Percentiles rank a stretch among this genome's conserved stretches.
Evolutionary conservation across 2,113 vertebrate species (phyloP).

Genomic region (Casuarius casuarius): DNA sequence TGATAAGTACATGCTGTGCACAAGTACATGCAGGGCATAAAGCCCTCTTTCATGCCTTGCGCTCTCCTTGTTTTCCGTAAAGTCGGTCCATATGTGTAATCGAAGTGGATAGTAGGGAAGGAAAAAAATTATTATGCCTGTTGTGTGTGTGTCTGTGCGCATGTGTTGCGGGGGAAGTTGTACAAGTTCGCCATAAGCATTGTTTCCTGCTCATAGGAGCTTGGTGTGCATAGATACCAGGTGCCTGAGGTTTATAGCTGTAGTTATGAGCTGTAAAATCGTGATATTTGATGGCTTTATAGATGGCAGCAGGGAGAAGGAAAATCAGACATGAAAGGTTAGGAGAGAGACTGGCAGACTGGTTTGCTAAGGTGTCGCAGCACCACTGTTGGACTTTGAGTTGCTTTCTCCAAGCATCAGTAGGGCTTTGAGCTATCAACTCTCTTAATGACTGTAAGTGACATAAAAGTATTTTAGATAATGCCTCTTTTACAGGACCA

Average conservation of each 20-base stretch:
- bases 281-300: not conserved
- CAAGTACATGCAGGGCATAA: not conserved
- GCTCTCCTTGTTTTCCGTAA: not conserved
- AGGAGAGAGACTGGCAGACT: not conserved
- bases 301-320: not conserved
- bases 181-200: not conserved
- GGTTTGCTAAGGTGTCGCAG: not conserved
- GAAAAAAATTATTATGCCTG: not conserved
- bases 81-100: not conserved
- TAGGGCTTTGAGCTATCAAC: not conserved
- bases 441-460: not conserved
- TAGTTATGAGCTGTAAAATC: not conserved
- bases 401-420: not conserved
- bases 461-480: not conserved
- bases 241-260: not conserved
- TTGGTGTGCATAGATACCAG: fast-evolving
- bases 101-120: not conserved
- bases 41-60: not conserved
- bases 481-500: not conserved
- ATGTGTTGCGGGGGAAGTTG: fast-evolving
- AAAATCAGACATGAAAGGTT: not conserved
- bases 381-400: not conserved
- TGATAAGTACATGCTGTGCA: fast-evolving
- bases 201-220: not conserved
- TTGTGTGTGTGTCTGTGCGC: not conserved